These are phyloP conservation scores for Papilio elwesi DNA, from an alignment of 2,888 invertebrate genomes.

Conservation along the genomic window DNA sequence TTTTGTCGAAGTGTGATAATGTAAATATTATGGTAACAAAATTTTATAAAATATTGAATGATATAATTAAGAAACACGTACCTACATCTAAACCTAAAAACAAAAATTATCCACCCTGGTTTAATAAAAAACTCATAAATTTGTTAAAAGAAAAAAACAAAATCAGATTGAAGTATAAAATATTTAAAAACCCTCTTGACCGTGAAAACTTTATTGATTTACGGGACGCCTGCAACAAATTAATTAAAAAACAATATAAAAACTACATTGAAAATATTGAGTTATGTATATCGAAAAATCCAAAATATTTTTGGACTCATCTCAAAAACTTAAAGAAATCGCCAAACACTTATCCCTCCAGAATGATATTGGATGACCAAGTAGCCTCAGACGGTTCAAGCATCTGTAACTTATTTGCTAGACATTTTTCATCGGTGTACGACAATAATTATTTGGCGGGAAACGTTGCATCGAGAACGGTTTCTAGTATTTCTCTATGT, in stretches of 20 bases:
- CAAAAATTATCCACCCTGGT: slow-evolving; percentile 5
- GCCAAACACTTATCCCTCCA: neutral
- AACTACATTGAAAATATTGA: neutral
- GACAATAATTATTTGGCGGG: neutral
- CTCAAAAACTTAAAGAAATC: slow-evolving; percentile 7
- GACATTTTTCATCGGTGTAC: neutral
- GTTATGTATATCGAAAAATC: slow-evolving; percentile 2
- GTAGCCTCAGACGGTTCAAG: neutral
- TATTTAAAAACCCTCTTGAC: slow-evolving; percentile 9
- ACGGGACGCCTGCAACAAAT: neutral
- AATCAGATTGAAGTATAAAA: slow-evolving; percentile 9
- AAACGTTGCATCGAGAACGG: no score
- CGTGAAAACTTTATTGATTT: neutral
- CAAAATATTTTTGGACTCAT: slow-evolving; percentile 17
- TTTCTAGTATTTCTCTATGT: neutral
- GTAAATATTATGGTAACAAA: slow-evolving; percentile 5
- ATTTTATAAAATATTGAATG: neutral
- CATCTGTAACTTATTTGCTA: neutral
- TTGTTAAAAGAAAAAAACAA: slow-evolving; percentile 2
- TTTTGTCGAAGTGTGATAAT: neutral
- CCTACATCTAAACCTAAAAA: slow-evolving; percentile 8
- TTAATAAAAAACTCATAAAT: slow-evolving; percentile 7
- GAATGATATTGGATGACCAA: neutral
- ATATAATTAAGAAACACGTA: slow-evolving; percentile 5
- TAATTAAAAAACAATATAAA: neutral